Evolutionary conservation across 2,113 vertebrate species (phyloP), one percentile per base, ranked within the genome.

Genomic region (Empidonax alnorum): DNA sequence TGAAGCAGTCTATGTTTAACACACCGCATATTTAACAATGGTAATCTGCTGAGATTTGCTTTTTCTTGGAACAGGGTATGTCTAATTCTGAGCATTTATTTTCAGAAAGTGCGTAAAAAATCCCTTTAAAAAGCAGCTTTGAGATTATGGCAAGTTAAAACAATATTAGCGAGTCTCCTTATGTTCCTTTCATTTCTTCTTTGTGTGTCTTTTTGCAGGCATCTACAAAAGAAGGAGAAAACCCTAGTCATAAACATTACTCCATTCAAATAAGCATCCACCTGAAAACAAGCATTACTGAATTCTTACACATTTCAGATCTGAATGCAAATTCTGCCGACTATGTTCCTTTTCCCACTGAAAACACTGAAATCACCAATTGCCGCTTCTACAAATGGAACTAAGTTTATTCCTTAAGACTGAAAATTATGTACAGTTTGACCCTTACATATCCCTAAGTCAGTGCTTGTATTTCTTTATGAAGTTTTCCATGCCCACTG

Each of bases 191-290:
- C 95, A 97, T 75, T 96, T 97, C 94, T 82, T 94, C 89, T 93
- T 97, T 63, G 82, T 94, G 77, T 4, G 56, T 93, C 96, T 97
- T 94, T 75, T 93, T 12, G 18, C 84, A 96, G 96, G 83, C 82
- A 97, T 93, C 98, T 98, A 96, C 89, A 95, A 97, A 96, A 76
- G 84, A 94, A 97, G 94, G 86, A 94, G 94, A 96, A 96, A 95
- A 78, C 31, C 11, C 86, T 41, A 74, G 66, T 95, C 72, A 92
- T 69, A 92, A 94, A 73, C n/a, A 76, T 58, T 41, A 19, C 62
- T 53, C 58, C 62, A 53, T 67, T 84, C 66, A 79, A 93, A 67
- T 42, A 75, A 67, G 30, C 62, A 82, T 44, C 61, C 67, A 86
- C 69, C 67, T 86, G 58, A 80, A 88, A 88, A 25, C 41, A 76